These are phyloP conservation scores for Aegotheles bennettii DNA, from an alignment of 2,113 vertebrate species.

Conservation along the genomic window DNA sequence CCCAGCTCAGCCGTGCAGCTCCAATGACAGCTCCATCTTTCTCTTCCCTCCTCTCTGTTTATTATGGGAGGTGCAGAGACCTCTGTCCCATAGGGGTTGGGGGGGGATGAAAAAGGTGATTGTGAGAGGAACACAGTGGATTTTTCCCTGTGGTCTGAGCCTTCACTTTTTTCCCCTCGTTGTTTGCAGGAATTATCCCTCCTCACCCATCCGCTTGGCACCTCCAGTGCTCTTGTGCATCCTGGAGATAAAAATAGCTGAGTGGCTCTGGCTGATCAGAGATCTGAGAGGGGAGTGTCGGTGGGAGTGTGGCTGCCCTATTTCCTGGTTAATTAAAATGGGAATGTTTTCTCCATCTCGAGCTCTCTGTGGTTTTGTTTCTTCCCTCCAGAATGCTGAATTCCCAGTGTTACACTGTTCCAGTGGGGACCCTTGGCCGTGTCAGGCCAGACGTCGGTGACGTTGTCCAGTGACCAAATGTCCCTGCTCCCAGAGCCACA, in stretches of 20 bases:
- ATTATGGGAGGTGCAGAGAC: background rate
- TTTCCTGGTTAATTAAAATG: background rate
- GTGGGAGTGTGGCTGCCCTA: slow-evolving; percentile 37
- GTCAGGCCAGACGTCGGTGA: accelerated
- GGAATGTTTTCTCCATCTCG: background rate
- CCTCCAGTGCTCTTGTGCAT: background rate
- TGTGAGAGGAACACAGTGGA: background rate
- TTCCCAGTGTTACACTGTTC: accelerated
- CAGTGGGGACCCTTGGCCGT: accelerated
- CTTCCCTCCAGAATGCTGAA: background rate
- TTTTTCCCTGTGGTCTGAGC: background rate
- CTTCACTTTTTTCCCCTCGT: background rate
- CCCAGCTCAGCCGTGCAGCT: background rate
- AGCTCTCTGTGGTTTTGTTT: background rate
- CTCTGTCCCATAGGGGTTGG: background rate
- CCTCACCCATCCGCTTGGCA: slow-evolving; percentile 23
- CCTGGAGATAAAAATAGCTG: slow-evolving; percentile 2
- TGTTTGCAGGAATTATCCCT: background rate
- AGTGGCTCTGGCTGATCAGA: background rate
- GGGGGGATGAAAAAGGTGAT: background rate
- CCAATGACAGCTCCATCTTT: background rate
- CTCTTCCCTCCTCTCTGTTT: background rate
- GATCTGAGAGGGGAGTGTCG: background rate
- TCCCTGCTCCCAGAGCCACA: accelerated
- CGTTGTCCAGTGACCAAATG: no score